Evolutionary conservation across 2,797 vertebrate genomes (phyloP).

Genomic region (Loris lydekkerianus): DNA sequence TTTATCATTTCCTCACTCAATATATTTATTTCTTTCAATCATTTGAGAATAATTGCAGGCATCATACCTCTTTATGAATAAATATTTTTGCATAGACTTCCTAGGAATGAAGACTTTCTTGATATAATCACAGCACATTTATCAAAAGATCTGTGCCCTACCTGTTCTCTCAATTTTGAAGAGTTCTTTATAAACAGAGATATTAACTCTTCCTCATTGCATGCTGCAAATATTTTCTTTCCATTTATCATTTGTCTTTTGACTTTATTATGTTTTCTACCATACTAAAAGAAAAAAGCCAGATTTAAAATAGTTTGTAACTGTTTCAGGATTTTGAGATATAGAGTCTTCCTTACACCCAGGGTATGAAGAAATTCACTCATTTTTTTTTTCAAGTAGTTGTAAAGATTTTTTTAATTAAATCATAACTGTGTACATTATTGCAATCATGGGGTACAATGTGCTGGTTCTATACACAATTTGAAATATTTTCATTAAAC

Average conservation of each 20-base stretch:
- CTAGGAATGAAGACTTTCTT: neutral
- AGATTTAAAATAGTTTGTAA: conserved; percentile 5
- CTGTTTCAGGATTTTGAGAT: neutral
- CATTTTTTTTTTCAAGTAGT: neutral
- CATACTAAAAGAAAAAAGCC: neutral
- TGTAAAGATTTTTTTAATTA: neutral
- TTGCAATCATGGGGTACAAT: no score
- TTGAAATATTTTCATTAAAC: no score
- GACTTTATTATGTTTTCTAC: neutral
- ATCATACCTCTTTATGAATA: neutral
- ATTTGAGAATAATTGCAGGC: neutral
- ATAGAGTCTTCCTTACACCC: neutral
- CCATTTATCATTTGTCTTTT: neutral
- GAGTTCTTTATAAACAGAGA: neutral
- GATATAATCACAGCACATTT: neutral
- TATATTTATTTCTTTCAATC: neutral
- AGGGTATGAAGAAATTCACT: neutral
- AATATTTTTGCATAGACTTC: neutral
- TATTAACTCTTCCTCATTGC: neutral
- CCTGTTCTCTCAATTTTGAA: neutral
- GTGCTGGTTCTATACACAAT: no score
- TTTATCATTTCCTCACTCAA: neutral
- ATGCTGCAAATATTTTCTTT: neutral
- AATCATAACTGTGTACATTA: no score
- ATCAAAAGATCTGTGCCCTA: neutral